Base-by-base conservation (phyloP, 2,113 vertebrate species). In the Spea multiplicata region DNA sequence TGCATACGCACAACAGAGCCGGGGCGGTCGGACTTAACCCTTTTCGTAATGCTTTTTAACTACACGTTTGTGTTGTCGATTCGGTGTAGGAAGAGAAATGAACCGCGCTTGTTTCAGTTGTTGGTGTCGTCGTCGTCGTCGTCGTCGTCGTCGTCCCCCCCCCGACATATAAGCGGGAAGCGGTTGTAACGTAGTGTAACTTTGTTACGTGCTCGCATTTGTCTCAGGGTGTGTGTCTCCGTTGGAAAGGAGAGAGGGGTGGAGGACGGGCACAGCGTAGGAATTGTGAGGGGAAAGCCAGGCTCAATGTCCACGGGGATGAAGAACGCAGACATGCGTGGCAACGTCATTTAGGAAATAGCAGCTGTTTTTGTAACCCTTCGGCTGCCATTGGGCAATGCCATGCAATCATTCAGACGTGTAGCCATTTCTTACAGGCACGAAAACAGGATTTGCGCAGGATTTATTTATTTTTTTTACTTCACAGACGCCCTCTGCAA, bases 21-120 rank as follows among this genome's bases (percentile, higher is more conserved):
- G 77, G 86, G 86, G 84, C 86, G 74, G 80, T 83, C 87, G 83
- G 73, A 83, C 84, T 91, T 91, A 91, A 91, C 90, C 90, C 91
- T 88, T 86, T 75, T 67, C 45, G 9, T 4, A 44, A 44, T 9
- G 4, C 62, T 30, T 4, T 71, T 13, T 10, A 13, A 9, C 17
- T 49, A 16, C 67, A 5, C 55, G 4, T 59, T 64, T 64, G 61
- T 64, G 61, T 6, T 17, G 6, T 64, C 61, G 61, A 17, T 64
- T 17, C 5, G 7, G 16, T 30, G 8, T 64, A 30, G 30, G 9
- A 59, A 59, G 10, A 59, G 55, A 59, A 59, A 59, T 13, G 55
- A 13, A 59, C 10, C 9, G 10, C 55, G 30, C 9, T 7, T 16
- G 67, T 49, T 70, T 14, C 67, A 7, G 17, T 64, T 66, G 8